Percentiles rank a stretch among this genome's conserved stretches.
phyloP scores from a whole-genome alignment of 2,888 invertebrate genomes.

The Odontocolon sp. region DNA sequence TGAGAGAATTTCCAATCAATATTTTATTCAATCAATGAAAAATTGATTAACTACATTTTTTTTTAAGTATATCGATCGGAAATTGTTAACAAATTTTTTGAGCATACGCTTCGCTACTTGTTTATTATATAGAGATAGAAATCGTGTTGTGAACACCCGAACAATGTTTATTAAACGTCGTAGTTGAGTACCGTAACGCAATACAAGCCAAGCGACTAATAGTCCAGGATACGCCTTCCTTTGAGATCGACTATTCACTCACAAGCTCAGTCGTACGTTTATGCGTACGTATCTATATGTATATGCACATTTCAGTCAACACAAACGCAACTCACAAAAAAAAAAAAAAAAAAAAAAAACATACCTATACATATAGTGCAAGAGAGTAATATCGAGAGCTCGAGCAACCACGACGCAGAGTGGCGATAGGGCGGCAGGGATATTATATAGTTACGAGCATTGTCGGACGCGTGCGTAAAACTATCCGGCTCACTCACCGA shows the following conservation, averaged over 20 bases:
- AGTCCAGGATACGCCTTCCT: conserved; percentile 51
- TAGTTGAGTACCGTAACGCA: conserved; percentile 48
- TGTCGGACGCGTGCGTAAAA: conserved; percentile 27
- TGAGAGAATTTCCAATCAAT: no score
- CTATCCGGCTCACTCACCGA: conserved; percentile 28
- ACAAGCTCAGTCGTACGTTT: neutral
- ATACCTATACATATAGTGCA: neutral
- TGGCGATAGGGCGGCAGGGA: conserved; percentile 38
- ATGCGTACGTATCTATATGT: no score
- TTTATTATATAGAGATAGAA: conserved; percentile 11
- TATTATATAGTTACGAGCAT: conserved; percentile 52
- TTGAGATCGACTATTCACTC: conserved; percentile 17
- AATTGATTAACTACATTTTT: no score
- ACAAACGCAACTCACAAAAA: no score
- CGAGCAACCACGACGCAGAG: neutral
- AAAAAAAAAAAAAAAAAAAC: no score
- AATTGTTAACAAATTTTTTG: no score
- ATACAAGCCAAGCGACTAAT: conserved; percentile 30
- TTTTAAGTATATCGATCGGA: no score
- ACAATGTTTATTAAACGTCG: conserved; percentile 54
- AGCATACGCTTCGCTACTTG: no score
- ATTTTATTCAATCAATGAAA: no score
- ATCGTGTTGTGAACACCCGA: conserved; percentile 10
- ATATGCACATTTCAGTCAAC: no score
- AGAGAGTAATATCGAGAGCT: neutral